Evolutionary conservation across 2,113 vertebrate species (phyloP), one percentile per base, ranked within the genome.

Genomic region (Hydrochoerus hydrochaeris): DNA sequence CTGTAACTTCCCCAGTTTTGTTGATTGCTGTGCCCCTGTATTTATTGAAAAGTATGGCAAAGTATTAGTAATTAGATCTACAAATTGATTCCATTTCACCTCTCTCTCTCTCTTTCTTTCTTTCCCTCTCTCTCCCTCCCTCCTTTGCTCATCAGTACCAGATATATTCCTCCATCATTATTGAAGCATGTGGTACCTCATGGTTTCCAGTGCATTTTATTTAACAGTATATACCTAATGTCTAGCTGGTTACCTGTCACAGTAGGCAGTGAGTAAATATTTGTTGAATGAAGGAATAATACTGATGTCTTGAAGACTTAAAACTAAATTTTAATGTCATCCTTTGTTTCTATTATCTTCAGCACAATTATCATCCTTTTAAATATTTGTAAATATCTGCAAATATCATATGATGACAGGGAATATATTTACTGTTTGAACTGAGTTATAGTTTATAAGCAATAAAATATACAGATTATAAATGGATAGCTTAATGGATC

Each of bases 341-440:
- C 10, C 35, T 92, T 7, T 44, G 62, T 95, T 78, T 38, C 30
- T 85, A 57, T 86, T 57, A 63, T 22, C 41, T 2, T 92, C 91
- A 35, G 41, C 52, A 92, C 44, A 94, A n/a, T 97, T 91, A 88
- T 46, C 73, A 41, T 85, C 85, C 35, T 83, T 75, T 94, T 17
- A 90, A 86, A 54, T 38, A 58, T 95, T 87, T 92, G 7, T 63
- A 85, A 73, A 35, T 91, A 32, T 92, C 69, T 83, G 73, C 67
- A 87, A 91, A 49, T 52, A 52, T 38, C 75, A 92, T 78, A 83
- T 78, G 26, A 58, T 89, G 57, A 11, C 8, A 94, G 5, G 38
- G 19, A 54, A 30, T 75, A 67, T 60, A 60, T 49, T 84, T 94
- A 88, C 71, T 93, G 12, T 77, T 87, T 87, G 24, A 73, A 92